phyloP scores from a whole-genome alignment of 2,797 vertebrate genomes.

The Crocodylus rhombifer region DNA sequence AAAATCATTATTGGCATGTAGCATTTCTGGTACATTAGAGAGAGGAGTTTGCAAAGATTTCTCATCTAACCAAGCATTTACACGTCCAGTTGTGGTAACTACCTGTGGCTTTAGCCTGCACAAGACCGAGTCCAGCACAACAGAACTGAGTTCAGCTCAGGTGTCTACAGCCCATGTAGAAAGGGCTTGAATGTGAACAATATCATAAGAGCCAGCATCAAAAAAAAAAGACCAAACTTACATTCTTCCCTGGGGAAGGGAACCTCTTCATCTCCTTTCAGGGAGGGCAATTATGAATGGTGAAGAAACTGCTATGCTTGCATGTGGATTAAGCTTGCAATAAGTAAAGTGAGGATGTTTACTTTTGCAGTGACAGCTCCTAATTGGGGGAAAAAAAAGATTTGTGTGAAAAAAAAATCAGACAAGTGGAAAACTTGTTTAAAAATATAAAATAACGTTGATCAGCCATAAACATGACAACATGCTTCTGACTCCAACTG shows the following conservation, averaged over 20 bases:
- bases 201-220: neutral
- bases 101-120: no score
- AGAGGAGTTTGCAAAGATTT: neutral
- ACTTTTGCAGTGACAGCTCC: constrained; percentile 45
- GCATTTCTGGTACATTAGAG: no score
- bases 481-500: constrained; percentile 56
- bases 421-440: constrained; percentile 69
- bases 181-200: neutral
- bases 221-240: neutral
- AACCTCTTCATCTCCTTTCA: neutral
- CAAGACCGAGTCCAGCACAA: neutral
- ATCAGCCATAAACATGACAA: constrained; percentile 71
- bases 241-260: neutral
- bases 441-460: constrained; percentile 71
- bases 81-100: no score
- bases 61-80: no score
- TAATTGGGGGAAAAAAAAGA: constrained; percentile 41
- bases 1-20: no score
- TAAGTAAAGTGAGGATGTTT: neutral
- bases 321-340: neutral
- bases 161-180: neutral
- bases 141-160: no score
- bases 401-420: constrained; percentile 30
- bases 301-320: neutral
- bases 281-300: neutral